Conservation (phyloP, 2,888 invertebrate species). For the Ypsolopha scabrella region DNA sequence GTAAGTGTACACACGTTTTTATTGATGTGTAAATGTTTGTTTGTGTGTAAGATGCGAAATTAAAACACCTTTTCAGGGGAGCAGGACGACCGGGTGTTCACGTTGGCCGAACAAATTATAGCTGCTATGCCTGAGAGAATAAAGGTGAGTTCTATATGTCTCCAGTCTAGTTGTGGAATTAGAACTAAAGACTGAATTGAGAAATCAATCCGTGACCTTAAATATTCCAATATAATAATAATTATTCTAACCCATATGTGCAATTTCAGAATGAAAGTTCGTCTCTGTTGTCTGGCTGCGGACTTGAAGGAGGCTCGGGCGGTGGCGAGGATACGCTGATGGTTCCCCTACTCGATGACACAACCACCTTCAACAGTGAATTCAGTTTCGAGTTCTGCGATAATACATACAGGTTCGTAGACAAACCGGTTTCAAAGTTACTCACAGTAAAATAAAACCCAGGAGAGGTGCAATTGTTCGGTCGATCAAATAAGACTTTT, state of each 20-base stretch:
- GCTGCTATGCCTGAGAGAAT: slow-evolving; percentile 98
- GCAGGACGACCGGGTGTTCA: slow-evolving; percentile 91
- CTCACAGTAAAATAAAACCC: background rate
- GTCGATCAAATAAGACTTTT: background rate
- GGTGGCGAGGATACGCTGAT: slow-evolving; percentile 77
- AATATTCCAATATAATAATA: background rate
- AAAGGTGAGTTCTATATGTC: slow-evolving; percentile 72
- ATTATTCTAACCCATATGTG: background rate
- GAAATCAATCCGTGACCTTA: background rate
- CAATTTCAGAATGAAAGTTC: slow-evolving; percentile 79
- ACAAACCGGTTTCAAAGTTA: slow-evolving; percentile 1
- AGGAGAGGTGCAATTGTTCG: background rate
- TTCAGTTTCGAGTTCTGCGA: slow-evolving; percentile 87
- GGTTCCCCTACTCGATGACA: slow-evolving; percentile 77
- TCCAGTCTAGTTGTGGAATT: slow-evolving; percentile 1
- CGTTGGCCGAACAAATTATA: slow-evolving; percentile 97
- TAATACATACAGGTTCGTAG: slow-evolving; percentile 78
- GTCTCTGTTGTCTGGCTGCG: slow-evolving; percentile 63
- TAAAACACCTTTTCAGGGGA: slow-evolving; percentile 77
- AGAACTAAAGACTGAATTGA: background rate
- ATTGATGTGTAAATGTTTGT: background rate
- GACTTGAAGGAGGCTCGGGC: slow-evolving; percentile 63
- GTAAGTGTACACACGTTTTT: background rate
- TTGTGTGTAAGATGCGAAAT: background rate
- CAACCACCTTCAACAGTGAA: slow-evolving; percentile 73